Percentiles rank a stretch among this genome's conserved stretches.
phyloP scores from a whole-genome alignment of 2,113 vertebrate species.

The Campylorhamphus procurvoides region DNA sequence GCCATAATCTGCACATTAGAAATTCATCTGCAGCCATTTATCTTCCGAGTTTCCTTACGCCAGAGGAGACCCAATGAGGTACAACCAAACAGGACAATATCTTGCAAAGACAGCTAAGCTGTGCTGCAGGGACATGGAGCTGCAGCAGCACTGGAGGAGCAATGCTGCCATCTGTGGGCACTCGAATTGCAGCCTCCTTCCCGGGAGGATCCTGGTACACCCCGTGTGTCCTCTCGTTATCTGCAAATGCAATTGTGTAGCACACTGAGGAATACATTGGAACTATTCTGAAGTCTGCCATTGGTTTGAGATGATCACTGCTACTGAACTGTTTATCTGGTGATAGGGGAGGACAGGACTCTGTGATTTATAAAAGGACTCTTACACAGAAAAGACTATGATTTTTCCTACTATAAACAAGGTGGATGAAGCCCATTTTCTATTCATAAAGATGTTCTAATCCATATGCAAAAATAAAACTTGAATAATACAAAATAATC shows the following conservation, averaged over 20 bases:
- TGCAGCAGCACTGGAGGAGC: background rate
- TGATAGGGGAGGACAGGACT: background rate
- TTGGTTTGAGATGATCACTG: background rate
- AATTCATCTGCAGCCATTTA: background rate
- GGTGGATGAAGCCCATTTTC: background rate
- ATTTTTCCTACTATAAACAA: background rate
- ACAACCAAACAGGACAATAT: background rate
- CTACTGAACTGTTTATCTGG: background rate
- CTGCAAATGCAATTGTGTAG: background rate
- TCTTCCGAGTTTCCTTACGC: background rate
- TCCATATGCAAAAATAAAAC: background rate
- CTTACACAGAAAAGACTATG: background rate
- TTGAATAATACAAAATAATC: background rate
- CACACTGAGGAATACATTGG: background rate
- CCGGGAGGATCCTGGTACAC: background rate
- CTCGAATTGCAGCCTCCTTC: background rate
- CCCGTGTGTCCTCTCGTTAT: background rate
- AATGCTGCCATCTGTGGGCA: constrained; percentile 22
- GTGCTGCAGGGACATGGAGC: background rate
- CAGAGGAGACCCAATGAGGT: background rate
- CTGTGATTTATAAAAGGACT: background rate
- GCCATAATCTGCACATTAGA: background rate
- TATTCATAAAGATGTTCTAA: background rate
- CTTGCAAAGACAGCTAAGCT: background rate
- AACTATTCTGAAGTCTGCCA: background rate